phyloP scores from a whole-genome alignment of 2,113 vertebrate species.

The Coptodon bakossiorum region DNA sequence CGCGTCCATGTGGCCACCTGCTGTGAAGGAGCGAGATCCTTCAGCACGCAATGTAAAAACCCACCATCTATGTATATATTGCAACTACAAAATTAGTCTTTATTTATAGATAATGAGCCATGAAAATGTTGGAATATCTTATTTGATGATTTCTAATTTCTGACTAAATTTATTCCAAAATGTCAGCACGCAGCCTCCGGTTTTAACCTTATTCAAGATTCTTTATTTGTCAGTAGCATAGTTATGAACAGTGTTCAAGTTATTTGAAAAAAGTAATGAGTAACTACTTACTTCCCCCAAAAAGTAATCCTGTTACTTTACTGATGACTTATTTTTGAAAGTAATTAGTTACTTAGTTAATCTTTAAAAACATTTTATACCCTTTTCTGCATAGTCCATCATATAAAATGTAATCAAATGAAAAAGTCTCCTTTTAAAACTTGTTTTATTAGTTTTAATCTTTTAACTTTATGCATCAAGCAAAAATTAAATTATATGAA shows the following conservation, averaged over 20 bases:
- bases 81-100: not conserved
- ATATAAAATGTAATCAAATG: not conserved
- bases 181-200: not conserved
- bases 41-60: not conserved
- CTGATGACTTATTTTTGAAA: not conserved
- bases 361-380: not conserved
- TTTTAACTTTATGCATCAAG: not conserved
- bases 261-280: not conserved
- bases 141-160: not conserved
- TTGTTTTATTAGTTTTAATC: not conserved
- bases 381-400: not conserved
- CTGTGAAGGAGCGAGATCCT: not conserved
- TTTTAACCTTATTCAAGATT: not conserved
- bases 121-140: not conserved
- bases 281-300: not conserved
- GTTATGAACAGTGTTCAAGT: not conserved
- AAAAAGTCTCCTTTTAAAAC: not conserved
- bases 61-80: not conserved
- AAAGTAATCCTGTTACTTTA: not conserved
- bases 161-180: not conserved
- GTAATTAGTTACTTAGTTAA: not conserved
- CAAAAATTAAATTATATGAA: not conserved
- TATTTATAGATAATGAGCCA: not conserved
- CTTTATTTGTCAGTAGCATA: not conserved
- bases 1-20: not conserved